These are phyloP conservation scores for Gobionotothen gibberifrons DNA, from an alignment of 2,797 vertebrate genomes.

Conservation along the genomic window DNA sequence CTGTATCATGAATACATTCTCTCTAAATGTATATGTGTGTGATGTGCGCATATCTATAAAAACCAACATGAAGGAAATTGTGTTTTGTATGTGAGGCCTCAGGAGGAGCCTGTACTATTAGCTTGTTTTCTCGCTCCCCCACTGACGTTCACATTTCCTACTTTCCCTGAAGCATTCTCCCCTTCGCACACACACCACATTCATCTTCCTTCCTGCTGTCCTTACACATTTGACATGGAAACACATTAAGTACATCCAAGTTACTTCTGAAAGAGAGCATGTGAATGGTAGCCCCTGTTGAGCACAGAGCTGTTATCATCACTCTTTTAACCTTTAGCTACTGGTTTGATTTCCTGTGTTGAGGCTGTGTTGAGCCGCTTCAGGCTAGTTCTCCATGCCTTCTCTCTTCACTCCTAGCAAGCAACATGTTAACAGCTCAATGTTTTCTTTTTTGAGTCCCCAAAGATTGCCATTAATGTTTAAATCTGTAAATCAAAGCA, in stretches of 20 bases:
- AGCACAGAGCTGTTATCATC: constrained; percentile 14
- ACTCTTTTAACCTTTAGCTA: constrained; percentile 36
- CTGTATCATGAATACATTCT: constrained; percentile 4
- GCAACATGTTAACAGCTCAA: constrained; percentile 45
- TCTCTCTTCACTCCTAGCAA: constrained; percentile 1
- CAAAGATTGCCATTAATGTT: constrained; percentile 49
- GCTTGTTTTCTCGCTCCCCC: constrained; percentile 21
- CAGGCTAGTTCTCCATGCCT: constrained; percentile 33
- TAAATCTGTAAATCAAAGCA: constrained; percentile 60
- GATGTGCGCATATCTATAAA: not conserved
- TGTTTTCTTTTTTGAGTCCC: constrained; percentile 10
- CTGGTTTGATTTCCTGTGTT: constrained; percentile 47
- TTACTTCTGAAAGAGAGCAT: constrained; percentile 22
- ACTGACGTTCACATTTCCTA: constrained; percentile 24
- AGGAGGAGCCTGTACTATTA: constrained; percentile 11
- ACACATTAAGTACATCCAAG: constrained; percentile 14
- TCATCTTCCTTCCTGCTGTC: not conserved
- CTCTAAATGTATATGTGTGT: constrained; percentile 1
- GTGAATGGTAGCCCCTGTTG: constrained; percentile 33
- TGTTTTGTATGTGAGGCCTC: constrained; percentile 6
- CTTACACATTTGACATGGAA: constrained; percentile 23
- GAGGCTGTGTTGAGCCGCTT: constrained; percentile 39
- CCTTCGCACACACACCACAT: not conserved
- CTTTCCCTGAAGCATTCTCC: not conserved
- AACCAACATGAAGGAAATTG: constrained; percentile 23